Evolutionary conservation across 2,113 vertebrate species (phyloP).

Genomic region (Hiodon tergisus): DNA sequence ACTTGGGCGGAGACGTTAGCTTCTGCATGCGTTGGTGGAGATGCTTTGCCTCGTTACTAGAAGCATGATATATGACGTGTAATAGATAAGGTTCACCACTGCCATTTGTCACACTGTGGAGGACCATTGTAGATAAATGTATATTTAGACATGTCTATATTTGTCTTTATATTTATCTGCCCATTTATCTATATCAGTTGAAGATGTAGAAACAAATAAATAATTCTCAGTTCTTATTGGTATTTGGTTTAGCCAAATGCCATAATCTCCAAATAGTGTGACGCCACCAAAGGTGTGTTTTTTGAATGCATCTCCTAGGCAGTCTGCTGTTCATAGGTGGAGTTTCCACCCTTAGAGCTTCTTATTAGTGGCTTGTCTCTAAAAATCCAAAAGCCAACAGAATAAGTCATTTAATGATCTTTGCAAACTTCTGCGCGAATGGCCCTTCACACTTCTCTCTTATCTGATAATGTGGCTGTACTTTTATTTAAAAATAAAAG

Average conservation of each 20-base stretch:
- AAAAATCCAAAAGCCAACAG: constrained; percentile 15
- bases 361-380: neutral
- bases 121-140: neutral
- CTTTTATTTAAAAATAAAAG: neutral
- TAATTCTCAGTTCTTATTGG: constrained; percentile 9
- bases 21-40: too few species aligned
- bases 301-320: constrained; percentile 3
- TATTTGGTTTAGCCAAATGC: neutral
- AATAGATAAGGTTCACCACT: neutral
- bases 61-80: constrained; percentile 19
- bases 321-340: neutral
- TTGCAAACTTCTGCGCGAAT: constrained; percentile 12
- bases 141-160: constrained; percentile 1
- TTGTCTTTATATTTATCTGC: constrained; percentile 12
- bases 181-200: neutral
- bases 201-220: neutral
- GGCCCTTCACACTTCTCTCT: neutral
- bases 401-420: constrained; percentile 9
- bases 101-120: constrained; percentile 12
- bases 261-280: neutral
- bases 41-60: neutral
- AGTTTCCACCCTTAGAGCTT: neutral
- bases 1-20: too few species aligned
- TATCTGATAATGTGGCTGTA: neutral
- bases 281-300: neutral